phyloP scores from a whole-genome alignment of 64 coral and sea anemone genomes.

The Orbicella faveolata region DNA sequence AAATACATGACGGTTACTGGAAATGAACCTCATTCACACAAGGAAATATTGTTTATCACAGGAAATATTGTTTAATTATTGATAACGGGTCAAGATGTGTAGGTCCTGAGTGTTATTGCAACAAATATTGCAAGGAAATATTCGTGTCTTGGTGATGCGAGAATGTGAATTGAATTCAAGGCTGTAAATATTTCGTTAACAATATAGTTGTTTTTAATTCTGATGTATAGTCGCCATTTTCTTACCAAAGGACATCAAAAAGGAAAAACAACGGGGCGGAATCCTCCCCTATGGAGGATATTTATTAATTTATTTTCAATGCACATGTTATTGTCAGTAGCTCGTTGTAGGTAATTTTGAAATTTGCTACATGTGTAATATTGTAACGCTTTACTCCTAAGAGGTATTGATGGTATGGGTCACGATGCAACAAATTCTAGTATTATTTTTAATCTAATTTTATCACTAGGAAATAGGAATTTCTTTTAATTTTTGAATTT shows the following conservation, averaged over 20 bases:
- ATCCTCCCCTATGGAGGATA: background rate
- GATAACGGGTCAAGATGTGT: background rate
- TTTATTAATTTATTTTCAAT: slow-evolving; percentile 6
- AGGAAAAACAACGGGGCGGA: background rate
- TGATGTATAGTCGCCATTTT: background rate
- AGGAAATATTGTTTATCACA: background rate
- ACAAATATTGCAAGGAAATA: background rate
- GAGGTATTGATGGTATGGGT: background rate
- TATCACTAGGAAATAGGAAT: background rate
- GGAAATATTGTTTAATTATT: slow-evolving; percentile 1
- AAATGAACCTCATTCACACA: background rate
- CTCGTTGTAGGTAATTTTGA: background rate
- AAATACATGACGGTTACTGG: background rate
- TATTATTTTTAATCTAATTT: background rate
- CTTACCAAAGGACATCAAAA: background rate
- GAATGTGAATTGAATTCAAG: background rate
- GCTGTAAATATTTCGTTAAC: background rate
- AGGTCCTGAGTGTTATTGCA: background rate
- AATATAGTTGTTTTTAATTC: slow-evolving; percentile 6
- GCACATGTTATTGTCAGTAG: slow-evolving; percentile 18
- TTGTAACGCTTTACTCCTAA: background rate
- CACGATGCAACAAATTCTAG: slow-evolving; percentile 1
- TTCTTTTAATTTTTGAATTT: slow-evolving; percentile 10
- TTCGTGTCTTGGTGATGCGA: background rate
- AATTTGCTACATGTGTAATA: background rate